These are phyloP conservation scores for Oncorhynchus clarkii DNA, from an alignment of 2,113 vertebrate species.

Conservation along the genomic window DNA sequence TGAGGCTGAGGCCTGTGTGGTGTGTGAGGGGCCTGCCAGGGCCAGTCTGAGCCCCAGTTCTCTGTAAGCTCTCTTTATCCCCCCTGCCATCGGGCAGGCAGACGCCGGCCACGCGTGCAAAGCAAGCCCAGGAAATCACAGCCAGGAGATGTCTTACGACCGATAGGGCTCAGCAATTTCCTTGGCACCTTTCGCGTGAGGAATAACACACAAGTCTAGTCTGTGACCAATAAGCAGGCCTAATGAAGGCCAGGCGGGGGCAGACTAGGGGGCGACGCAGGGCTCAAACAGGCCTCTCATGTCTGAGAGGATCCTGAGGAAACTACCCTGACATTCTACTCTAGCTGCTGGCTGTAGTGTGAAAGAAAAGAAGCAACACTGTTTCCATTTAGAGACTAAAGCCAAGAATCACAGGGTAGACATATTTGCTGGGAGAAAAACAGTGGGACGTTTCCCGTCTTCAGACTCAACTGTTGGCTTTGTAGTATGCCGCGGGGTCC, in stretches of 20 bases:
- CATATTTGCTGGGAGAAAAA: conserved; percentile 58
- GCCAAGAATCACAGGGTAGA: conserved; percentile 59
- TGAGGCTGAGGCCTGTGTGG: conserved; percentile 7
- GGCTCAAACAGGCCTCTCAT: conserved; percentile 56
- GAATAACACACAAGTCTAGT: conserved; percentile 67
- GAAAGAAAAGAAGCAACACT: conserved; percentile 70
- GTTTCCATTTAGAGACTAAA: conserved; percentile 70
- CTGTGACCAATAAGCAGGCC: conserved; percentile 74
- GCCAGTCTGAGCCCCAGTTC: conserved; percentile 48
- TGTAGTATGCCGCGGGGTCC: conserved; percentile 65
- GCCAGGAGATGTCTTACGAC: conserved; percentile 63
- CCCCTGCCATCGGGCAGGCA: conserved; percentile 63
- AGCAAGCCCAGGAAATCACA: conserved; percentile 71
- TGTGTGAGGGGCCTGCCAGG: conserved; percentile 44
- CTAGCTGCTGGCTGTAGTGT: conserved; percentile 55
- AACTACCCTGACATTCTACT: conserved; percentile 67
- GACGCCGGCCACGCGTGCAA: conserved; percentile 74
- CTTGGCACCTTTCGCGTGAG: conserved; percentile 76
- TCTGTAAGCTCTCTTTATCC: conserved; percentile 59
- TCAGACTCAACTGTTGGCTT: conserved; percentile 64
- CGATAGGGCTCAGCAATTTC: conserved; percentile 75
- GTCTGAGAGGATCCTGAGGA: conserved; percentile 70
- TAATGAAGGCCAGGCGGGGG: conserved; percentile 77
- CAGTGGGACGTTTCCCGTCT: conserved; percentile 67
- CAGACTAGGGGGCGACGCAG: conserved; percentile 29